Evolutionary conservation across 2,888 invertebrate species (phyloP).

Genomic region (Cryptophagus acutangulus): DNA sequence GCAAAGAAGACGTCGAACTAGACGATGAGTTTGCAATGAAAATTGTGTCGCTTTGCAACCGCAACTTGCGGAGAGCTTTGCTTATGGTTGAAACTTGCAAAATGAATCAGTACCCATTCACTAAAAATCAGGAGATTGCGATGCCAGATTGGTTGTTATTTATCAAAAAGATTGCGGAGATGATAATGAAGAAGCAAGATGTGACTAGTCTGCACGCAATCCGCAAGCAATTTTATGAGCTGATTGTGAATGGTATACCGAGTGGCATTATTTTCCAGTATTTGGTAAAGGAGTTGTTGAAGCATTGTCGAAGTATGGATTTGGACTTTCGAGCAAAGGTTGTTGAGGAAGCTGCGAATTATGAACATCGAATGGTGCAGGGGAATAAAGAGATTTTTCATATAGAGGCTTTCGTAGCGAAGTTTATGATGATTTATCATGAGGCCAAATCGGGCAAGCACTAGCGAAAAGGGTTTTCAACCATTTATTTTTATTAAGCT

Average conservation of each 20-base stretch:
- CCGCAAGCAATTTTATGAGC: slow-evolving; percentile 84
- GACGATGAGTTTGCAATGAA: slow-evolving; percentile 71
- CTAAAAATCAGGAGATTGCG: slow-evolving; percentile 69
- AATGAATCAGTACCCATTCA: slow-evolving; percentile 85
- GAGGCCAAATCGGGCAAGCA: too few species aligned
- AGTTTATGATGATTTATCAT: slow-evolving; percentile 71
- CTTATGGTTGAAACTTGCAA: slow-evolving; percentile 91
- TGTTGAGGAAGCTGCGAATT: slow-evolving; percentile 78
- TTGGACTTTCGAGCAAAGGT: slow-evolving; percentile 82
- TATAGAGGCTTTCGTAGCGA: slow-evolving; percentile 93
- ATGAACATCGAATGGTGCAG: slow-evolving; percentile 86
- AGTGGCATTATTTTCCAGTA: slow-evolving; percentile 87
- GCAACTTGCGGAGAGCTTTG: slow-evolving; percentile 88
- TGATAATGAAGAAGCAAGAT: slow-evolving; percentile 62
- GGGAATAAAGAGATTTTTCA: slow-evolving; percentile 96
- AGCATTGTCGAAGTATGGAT: slow-evolving; percentile 75
- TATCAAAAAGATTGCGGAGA: slow-evolving; percentile 76
- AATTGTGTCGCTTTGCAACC: slow-evolving; percentile 72
- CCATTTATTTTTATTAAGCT: background rate
- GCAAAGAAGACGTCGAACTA: slow-evolving; percentile 74
- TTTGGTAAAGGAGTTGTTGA: slow-evolving; percentile 75
- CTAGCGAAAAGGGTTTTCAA: slow-evolving; percentile 17
- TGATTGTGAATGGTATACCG: slow-evolving; percentile 91
- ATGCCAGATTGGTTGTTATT: slow-evolving; percentile 93
- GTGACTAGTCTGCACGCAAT: slow-evolving; percentile 80